phyloP scores from a whole-genome alignment of 2,888 invertebrate species.

The Caenorhabditis japonica region DNA sequence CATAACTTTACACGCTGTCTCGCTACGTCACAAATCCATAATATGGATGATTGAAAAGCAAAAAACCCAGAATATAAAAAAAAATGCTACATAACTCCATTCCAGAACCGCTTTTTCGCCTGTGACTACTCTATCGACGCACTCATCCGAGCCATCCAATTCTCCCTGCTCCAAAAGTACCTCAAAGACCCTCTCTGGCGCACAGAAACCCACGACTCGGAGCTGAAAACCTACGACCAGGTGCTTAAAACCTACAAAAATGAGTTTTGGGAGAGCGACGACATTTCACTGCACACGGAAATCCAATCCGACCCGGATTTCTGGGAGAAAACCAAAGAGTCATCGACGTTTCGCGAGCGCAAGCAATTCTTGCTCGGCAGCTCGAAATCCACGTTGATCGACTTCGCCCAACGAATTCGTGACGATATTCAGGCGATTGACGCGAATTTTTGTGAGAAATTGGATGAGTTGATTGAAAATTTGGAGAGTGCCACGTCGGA shows the following conservation, averaged over 20 bases:
- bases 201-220: background rate
- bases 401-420: background rate
- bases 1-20: too few relatives aligned
- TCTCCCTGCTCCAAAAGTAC: slow-evolving; percentile 39
- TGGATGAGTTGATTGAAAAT: slow-evolving; percentile 5
- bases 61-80: background rate
- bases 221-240: slow-evolving; percentile 20
- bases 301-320: slow-evolving; percentile 37
- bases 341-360: slow-evolving; percentile 2
- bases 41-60: too few relatives aligned
- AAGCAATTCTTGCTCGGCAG: slow-evolving; percentile 5
- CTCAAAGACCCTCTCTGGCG: slow-evolving; percentile 38
- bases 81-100: background rate
- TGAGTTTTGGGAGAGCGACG: slow-evolving; percentile 7
- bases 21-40: too few relatives aligned
- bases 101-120: slow-evolving; percentile 17
- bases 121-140: slow-evolving; percentile 44
- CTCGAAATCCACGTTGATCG: background rate
- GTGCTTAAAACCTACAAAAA: slow-evolving; percentile 10
- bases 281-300: slow-evolving; percentile 19
- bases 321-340: slow-evolving; percentile 17
- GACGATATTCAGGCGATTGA: background rate
- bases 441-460: slow-evolving; percentile 2
- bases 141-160: slow-evolving; percentile 26
- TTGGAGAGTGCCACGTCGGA: background rate